A percentile compares a stretch with the other conserved stretches of the same genome.
Evolutionary conservation across 2,113 vertebrate species (phyloP).

Genomic region (Todiramphus chloris): DNA sequence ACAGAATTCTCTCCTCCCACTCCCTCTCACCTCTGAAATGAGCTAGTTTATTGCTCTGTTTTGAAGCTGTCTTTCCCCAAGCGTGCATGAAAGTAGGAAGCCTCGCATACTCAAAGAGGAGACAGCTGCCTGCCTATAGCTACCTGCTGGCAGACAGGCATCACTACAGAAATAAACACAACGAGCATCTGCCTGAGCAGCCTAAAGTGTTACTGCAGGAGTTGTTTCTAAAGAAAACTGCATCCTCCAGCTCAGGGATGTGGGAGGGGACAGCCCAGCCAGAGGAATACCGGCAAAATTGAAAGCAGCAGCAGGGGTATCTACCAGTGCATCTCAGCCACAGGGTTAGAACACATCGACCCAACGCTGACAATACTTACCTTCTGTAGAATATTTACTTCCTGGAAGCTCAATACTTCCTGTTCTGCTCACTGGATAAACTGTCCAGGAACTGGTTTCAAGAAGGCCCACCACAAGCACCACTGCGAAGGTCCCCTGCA

Average conservation of each 20-base stretch:
- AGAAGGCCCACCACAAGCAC: not conserved
- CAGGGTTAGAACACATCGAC: not conserved
- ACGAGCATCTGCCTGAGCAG: not conserved
- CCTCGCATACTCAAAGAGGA: not conserved
- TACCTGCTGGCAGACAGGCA: not conserved
- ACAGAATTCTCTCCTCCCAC: not conserved
- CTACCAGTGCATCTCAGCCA: not conserved
- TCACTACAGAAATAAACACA: not conserved
- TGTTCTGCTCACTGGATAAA: not conserved
- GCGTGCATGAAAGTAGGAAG: accelerated
- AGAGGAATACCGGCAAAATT: not conserved
- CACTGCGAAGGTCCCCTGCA: not conserved
- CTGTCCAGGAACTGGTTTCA: not conserved
- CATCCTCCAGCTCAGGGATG: not conserved
- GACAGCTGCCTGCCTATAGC: not conserved
- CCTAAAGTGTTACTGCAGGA: not conserved
- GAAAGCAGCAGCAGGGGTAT: not conserved
- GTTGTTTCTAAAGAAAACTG: not conserved
- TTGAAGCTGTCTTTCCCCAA: not conserved
- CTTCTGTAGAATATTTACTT: not conserved
- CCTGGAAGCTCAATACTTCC: not conserved
- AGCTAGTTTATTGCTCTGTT: not conserved
- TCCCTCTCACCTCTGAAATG: not conserved
- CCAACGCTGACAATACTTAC: not conserved
- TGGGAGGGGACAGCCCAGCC: not conserved